Evolutionary conservation across 2,113 vertebrate species (phyloP).

Genomic region (Erinaceus europaeus): DNA sequence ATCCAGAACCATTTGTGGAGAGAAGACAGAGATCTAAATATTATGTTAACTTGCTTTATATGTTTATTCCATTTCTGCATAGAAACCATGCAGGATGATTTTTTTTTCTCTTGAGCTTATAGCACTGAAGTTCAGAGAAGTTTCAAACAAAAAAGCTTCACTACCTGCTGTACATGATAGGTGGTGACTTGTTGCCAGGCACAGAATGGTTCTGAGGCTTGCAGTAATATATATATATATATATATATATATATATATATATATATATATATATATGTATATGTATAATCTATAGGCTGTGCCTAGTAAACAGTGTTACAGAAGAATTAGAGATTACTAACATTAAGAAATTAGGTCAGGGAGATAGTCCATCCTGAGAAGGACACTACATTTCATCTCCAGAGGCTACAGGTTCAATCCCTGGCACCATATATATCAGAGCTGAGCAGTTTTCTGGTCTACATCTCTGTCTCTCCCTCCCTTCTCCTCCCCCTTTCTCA

Average conservation of each 20-base stretch:
- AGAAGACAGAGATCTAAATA: background rate
- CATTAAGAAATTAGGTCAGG: background rate
- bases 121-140: conserved; percentile 7
- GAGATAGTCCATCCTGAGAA: background rate
- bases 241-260: too few relatives aligned
- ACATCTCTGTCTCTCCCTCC: too few relatives aligned
- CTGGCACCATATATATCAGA: background rate
- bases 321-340: background rate
- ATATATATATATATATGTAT: too few relatives aligned
- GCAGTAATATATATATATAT: too few relatives aligned
- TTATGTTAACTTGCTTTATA: background rate
- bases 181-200: background rate
- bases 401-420: background rate
- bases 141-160: background rate
- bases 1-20: background rate
- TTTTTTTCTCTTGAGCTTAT: too few relatives aligned
- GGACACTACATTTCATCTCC: background rate
- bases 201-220: background rate
- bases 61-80: background rate
- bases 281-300: too few relatives aligned
- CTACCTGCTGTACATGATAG: background rate
- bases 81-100: background rate
- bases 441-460: too few relatives aligned
- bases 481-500: too few relatives aligned
- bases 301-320: background rate